phyloP scores from a whole-genome alignment of 2,113 vertebrate genomes.

The Castor canadensis region DNA sequence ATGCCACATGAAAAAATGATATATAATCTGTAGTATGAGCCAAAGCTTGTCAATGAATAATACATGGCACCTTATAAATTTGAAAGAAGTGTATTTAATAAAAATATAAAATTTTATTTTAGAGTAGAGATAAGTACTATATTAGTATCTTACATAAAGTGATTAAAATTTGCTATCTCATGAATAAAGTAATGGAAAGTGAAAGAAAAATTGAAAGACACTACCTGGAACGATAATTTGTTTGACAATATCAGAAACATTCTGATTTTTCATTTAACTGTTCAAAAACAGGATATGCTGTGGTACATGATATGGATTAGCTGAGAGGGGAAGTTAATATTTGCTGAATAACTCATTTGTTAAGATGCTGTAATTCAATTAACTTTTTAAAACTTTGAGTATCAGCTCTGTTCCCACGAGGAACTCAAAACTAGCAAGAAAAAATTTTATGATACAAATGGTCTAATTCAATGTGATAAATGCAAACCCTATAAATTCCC shows the following conservation, averaged over 20 bases:
- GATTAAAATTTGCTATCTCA: constrained; percentile 76
- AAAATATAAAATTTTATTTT: constrained; percentile 81
- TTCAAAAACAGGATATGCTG: constrained; percentile 25
- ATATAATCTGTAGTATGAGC: constrained; percentile 81
- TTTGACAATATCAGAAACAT: constrained; percentile 63
- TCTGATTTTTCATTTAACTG: constrained; percentile 31
- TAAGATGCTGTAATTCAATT: not conserved
- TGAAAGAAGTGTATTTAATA: constrained; percentile 80
- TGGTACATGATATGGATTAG: constrained; percentile 23
- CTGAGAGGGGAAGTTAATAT: constrained; percentile 7
- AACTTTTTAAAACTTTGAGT: not conserved
- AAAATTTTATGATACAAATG: not conserved
- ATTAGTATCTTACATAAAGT: constrained; percentile 76
- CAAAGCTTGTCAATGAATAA: constrained; percentile 83
- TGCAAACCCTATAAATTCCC: not conserved
- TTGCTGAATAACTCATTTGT: constrained; percentile 26
- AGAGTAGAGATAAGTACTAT: constrained; percentile 73
- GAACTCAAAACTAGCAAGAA: not conserved
- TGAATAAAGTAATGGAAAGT: constrained; percentile 80
- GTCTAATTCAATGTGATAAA: not conserved
- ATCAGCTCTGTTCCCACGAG: not conserved
- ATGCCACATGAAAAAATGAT: constrained; percentile 77
- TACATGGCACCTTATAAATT: constrained; percentile 82
- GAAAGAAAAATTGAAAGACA: constrained; percentile 59
- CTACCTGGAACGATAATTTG: constrained; percentile 66